Evolutionary conservation across 1,140 invertebrate genomes (phyloP), one percentile per base, ranked within the genome.

Genomic region (Colletes latitarsis): DNA sequence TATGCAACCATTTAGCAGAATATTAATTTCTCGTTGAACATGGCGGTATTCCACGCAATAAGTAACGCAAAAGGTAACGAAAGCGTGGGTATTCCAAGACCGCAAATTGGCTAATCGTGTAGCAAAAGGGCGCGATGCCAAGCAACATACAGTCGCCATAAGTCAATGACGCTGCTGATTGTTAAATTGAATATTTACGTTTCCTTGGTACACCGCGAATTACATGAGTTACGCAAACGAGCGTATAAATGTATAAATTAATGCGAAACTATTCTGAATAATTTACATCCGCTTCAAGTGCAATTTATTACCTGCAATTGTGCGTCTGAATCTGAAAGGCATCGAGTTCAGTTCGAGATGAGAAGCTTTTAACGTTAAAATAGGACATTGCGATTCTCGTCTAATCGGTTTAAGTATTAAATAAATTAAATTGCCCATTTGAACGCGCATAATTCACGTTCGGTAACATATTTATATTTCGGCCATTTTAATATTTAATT

Each of bases 111-210:
- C 49, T 19, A 66, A 66, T 49, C 43, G n/a, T 17, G 6, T 19
- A 17, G 17, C 41, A 6, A 41, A 66, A n/a, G 17, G 46, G 15
- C n/a, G 5, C 12, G 12, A 63, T 63, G 14, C 39, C 39, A 3
- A 41, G 21, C 30, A 39, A 63, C 30, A 41, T 41, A 15, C n/a
- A 66, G 39, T 17, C 43, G 9, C 62, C 9, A 49, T 49, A 58
- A 58, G n/a, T 21, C 19, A 67, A 1, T 21, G 43, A 67, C 21
- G 43, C n/a, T 10, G 43, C n/a, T 52, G n/a, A 52, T 67, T 49
- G 43, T 46, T 49, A 67, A 67, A 67, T 67, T 21, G 8, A 67
- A 49, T 46, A 46, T 67, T 66, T 49, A 49, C 17, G 41, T 66
- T 46, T 46, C 63, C 64, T 49, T 67, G 10, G 43, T n/a, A 14